Evolutionary conservation across 2,888 invertebrate genomes (phyloP).

Genomic region (Drosophila stalkeri): DNA sequence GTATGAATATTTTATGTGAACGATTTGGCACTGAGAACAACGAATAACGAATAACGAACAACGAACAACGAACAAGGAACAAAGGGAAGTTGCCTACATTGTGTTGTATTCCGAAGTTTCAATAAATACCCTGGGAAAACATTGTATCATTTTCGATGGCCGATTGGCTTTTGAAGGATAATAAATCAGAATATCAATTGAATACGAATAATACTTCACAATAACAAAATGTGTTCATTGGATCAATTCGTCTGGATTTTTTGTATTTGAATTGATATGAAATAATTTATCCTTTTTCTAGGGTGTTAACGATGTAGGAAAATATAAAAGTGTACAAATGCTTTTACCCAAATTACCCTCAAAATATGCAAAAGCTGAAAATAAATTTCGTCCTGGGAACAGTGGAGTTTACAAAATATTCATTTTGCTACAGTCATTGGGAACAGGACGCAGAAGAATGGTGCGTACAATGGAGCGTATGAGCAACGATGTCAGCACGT

Average conservation of each 20-base stretch:
- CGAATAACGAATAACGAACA: constrained; percentile 26
- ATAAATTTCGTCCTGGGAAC: constrained; percentile 59
- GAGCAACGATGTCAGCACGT: constrained; percentile 67
- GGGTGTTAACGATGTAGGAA: constrained; percentile 17
- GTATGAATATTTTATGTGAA: constrained; percentile 78
- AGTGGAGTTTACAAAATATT: constrained; percentile 60
- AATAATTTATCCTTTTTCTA: constrained; percentile 1
- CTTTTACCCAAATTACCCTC: constrained; percentile 68
- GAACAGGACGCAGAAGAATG: constrained; percentile 11
- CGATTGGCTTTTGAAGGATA: background rate
- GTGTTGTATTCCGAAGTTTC: constrained; percentile 13
- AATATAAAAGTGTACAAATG: constrained; percentile 34
- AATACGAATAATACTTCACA: background rate
- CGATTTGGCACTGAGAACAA: constrained; percentile 61
- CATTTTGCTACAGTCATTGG: constrained; percentile 45
- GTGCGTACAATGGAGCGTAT: constrained; percentile 52
- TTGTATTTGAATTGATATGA: background rate
- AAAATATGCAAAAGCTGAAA: constrained; percentile 72
- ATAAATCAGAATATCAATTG: background rate
- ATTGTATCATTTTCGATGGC: background rate
- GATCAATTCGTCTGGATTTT: background rate
- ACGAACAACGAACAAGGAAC: constrained; percentile 3
- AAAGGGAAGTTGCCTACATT: constrained; percentile 30
- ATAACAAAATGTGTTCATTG: background rate
- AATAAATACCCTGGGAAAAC: constrained; percentile 30